Evolutionary conservation across 2,888 invertebrate species (phyloP).

Genomic region (Maniola hyperantus): DNA sequence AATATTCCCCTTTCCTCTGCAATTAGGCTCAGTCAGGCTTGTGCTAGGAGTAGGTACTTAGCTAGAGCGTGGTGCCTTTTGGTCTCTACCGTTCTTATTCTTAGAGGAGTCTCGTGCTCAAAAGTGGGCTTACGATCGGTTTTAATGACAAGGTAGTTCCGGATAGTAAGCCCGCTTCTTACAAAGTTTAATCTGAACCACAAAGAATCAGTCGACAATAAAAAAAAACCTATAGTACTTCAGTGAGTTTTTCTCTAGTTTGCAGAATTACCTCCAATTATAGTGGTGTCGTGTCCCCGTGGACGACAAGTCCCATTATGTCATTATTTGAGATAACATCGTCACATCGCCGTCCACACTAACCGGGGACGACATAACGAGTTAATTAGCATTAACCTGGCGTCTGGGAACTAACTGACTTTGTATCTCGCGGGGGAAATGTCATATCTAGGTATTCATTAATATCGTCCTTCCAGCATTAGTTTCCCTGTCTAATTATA

Average conservation of each 20-base stretch:
- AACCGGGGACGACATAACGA: constrained; percentile 32
- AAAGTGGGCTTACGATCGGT: no score
- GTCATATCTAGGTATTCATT: no score
- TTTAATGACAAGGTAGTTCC: no score
- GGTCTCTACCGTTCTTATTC: no score
- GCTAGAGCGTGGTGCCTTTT: no score
- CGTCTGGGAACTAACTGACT: constrained; percentile 16
- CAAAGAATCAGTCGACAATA: neutral
- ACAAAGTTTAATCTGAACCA: neutral
- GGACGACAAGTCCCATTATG: constrained; percentile 44
- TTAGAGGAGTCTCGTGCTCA: no score
- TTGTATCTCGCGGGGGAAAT: neutral
- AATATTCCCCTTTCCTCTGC: no score
- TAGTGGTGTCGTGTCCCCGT: constrained; percentile 25
- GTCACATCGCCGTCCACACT: constrained; percentile 32
- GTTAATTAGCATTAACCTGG: constrained; percentile 38
- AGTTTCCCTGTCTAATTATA: no score
- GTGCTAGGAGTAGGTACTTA: no score
- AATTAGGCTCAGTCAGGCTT: no score
- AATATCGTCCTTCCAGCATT: no score
- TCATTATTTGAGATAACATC: constrained; percentile 44
- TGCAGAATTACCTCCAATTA: constrained; percentile 39
- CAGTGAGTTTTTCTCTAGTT: constrained; percentile 28
- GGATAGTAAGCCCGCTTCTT: no score
- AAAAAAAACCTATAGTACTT: neutral